Base-by-base conservation (phyloP, 2,113 vertebrate genomes). In the Ceyx cyanopectus region DNA sequence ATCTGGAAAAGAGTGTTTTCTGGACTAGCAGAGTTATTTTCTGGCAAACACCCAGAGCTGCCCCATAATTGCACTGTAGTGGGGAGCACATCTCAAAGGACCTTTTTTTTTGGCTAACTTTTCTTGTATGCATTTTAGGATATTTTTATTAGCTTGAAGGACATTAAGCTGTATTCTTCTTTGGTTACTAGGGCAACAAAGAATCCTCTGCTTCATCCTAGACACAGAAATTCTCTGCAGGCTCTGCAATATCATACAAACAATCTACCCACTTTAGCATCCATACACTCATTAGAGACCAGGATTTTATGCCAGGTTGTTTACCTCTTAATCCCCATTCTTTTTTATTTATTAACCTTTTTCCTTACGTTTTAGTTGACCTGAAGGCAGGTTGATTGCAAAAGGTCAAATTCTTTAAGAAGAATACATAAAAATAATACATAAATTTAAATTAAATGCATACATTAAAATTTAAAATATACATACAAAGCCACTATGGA, bases 101-200 rank as follows among this genome's bases (percentile, higher is more conserved):
- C 22, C 32, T 18, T 66, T 89, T 93, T 67, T 72, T 92, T 9
- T 37, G 37, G 20, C 26, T 2, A 74, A 77, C 24, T 32, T 82
- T 89, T 94, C 45, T 51, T 74, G 5, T 62, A 41, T 91, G 63
- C n/a, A n/a, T 65, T 85, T 40, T 78, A 70, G 72, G 85, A 65
- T 89, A 54, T 85, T 94, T 94, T 96, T 87, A 89, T 93, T 96
- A 90, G 60, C 65, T 85, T 87, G 79, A 87, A 93, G 91, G 94
- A 91, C 89, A 48, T 63, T 74, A 81, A 85, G 40, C 79, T 92
- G 53, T 86, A 27, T 92, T 94, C 60, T 79, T 89, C 54, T 85
- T 76, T 56, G 84, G 89, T 96, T 96, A 93, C 94, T 95, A 92
- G 82, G 94, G 81, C 77, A 96, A 93, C 79, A 3, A 43, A 67